A percentile compares a stretch with the other conserved stretches of the same genome.
phyloP scores from a whole-genome alignment of 2,888 invertebrate genomes.

The Argynnis bischoffii region DNA sequence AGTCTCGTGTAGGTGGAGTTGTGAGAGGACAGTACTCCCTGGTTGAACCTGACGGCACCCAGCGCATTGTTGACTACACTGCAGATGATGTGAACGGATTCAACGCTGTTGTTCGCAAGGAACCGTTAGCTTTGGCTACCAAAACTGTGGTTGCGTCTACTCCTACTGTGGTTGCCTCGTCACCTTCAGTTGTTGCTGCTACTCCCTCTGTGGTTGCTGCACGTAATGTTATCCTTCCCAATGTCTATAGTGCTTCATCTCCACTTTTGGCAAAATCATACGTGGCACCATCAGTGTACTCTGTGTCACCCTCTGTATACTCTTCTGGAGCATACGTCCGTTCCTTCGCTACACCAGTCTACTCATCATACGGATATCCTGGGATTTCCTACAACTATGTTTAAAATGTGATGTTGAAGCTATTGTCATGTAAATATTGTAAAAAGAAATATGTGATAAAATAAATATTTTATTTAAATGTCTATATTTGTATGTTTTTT shows the following conservation, averaged over 20 bases:
- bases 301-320: slow-evolving; percentile 42
- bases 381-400: slow-evolving; percentile 17
- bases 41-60: slow-evolving; percentile 78
- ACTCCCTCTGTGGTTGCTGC: slow-evolving; percentile 35
- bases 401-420: not conserved
- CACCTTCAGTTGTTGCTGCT: slow-evolving; percentile 14
- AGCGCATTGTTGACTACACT: slow-evolving; percentile 79
- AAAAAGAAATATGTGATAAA: not conserved
- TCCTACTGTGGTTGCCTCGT: slow-evolving; percentile 37
- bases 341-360: slow-evolving; percentile 21
- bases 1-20: slow-evolving; percentile 73
- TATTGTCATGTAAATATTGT: slow-evolving; percentile 13
- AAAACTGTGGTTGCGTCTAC: slow-evolving; percentile 41
- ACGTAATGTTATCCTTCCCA: slow-evolving; percentile 8
- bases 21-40: slow-evolving; percentile 81
- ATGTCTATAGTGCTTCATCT: slow-evolving; percentile 6
- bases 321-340: slow-evolving; percentile 9
- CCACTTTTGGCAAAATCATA: slow-evolving; percentile 4
- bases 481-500: not conserved
- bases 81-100: slow-evolving; percentile 78
- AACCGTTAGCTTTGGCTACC: slow-evolving; percentile 55
- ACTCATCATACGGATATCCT: slow-evolving; percentile 20
- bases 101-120: slow-evolving; percentile 80
- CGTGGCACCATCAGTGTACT: slow-evolving; percentile 24
- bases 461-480: not conserved